Percentiles rank a stretch among this genome's conserved stretches.
Conservation (phyloP, 1,140 invertebrate genomes). For the Adelges cooleyi region DNA sequence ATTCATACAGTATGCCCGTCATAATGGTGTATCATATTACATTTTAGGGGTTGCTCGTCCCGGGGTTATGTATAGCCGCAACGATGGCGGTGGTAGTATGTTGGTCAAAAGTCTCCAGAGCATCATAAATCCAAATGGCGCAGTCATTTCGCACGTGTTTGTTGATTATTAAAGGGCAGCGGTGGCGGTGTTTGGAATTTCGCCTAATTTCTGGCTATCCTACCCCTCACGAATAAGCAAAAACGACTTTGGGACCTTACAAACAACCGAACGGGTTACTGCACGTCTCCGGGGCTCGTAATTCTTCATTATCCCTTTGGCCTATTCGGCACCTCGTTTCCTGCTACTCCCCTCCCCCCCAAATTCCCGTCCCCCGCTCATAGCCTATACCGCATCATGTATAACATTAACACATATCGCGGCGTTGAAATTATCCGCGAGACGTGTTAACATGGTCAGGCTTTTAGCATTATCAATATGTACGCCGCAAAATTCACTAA, state of each 20-base stretch:
- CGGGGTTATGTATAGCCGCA: too few species aligned
- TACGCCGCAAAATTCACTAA: too few species aligned
- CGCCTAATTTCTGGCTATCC: neutral
- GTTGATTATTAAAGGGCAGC: neutral
- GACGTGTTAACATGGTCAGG: constrained; percentile 7
- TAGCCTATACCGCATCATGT: too few species aligned
- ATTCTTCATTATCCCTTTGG: neutral
- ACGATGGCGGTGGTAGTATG: too few species aligned
- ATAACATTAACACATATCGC: neutral
- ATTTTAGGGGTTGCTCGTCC: too few species aligned
- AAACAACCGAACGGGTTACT: neutral
- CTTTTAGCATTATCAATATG: constrained; percentile 1
- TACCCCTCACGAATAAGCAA: too few species aligned
- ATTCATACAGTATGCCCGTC: too few species aligned
- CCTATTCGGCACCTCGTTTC: neutral
- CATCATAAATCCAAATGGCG: constrained; percentile 4
- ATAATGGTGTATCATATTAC: too few species aligned
- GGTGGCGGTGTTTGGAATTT: neutral
- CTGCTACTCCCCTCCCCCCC: neutral
- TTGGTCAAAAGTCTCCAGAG: constrained; percentile 21
- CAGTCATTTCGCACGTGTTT: constrained; percentile 11
- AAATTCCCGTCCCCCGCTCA: neutral
- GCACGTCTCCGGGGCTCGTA: neutral
- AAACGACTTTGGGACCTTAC: too few species aligned
- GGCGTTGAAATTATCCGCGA: neutral